Evolutionary conservation across 2,888 invertebrate species (phyloP).

Genomic region (Xylota segnis): DNA sequence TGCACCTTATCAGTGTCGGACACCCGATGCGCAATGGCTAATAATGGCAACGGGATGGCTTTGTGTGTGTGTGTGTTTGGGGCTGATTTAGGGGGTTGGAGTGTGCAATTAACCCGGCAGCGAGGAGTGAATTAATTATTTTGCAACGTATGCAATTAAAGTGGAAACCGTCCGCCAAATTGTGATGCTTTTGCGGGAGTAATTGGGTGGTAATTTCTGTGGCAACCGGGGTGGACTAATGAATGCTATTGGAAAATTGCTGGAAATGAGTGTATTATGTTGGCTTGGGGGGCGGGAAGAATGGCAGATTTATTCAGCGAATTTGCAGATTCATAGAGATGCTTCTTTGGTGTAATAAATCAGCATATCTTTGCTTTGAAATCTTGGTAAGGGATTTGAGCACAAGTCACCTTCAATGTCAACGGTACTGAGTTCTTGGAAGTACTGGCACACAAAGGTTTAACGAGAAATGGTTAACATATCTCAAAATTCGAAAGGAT

Average conservation of each 20-base stretch:
- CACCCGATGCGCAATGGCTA: constrained; percentile 38
- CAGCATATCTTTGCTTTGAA: no score
- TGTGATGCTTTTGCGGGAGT: constrained; percentile 17
- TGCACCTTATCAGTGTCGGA: constrained; percentile 61
- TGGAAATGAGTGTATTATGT: neutral
- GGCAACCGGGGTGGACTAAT: neutral
- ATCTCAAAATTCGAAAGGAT: no score
- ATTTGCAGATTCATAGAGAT: no score
- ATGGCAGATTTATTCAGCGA: no score
- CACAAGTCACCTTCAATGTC: no score
- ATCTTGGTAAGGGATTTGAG: no score
- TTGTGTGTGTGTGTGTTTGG: no score
- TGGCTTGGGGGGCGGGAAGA: no score
- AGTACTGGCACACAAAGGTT: no score
- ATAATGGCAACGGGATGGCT: constrained; percentile 52
- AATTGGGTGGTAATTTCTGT: constrained; percentile 44
- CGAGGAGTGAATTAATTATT: constrained; percentile 52
- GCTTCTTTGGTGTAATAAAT: no score
- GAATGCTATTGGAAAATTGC: neutral
- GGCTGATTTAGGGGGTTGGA: constrained; percentile 56
- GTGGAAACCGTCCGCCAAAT: constrained; percentile 5
- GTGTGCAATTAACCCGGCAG: constrained; percentile 41
- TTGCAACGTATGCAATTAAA: constrained; percentile 52
- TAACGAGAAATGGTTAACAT: no score
- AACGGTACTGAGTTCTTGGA: no score